Evolutionary conservation across 1,140 invertebrate genomes (phyloP), one percentile per base, ranked within the genome.

Genomic region (Apolygus lucorum): DNA sequence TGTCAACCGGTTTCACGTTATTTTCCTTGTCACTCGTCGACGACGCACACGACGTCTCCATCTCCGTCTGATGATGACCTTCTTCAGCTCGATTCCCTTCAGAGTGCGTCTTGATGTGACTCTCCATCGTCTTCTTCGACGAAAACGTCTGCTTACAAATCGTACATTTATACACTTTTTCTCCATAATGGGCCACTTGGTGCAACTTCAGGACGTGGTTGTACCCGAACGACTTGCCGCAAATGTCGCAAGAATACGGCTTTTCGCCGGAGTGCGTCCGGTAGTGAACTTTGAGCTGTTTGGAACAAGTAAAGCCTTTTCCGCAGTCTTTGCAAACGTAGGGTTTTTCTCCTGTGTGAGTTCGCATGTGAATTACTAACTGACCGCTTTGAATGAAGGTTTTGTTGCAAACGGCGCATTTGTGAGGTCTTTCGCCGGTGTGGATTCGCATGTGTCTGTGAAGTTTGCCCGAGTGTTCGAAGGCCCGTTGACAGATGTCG

Each of bases 361-460:
- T 92, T 21, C 90, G 82, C 81, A 90, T 87, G 76, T 92, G 90
- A 70, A 92, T 92, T 0, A 92, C 90, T 70, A 92, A 76, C 74
- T 92, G 90, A 1, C 95, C 91, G 42, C 89, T 91, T 76, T 93
- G 91, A 27, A 94, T 93, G 77, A 94, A 95, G 0, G 91, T 93
- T 77, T 94, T 94, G 66, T 88, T 86, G 78, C 95, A 98, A 62
- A 95, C 87, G n/a, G 86, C 87, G 78, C 95, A 98, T 74, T 91
- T 91, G 79, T 96, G 95, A 0, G 95, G 95, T 25, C 94, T 84
- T 78, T 97, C 95, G 0, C 95, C 87, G 0, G 92, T 95, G 76
- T 95, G 92, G 72, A 93, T 94, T 63, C 92, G 85, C 87, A 95
- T 94, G 78, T 96, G 95, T 2, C 94, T 85, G 75, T 95, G 92